These are phyloP conservation scores for Channallabes apus DNA, from an alignment of 2,797 vertebrate species.

Conservation along the genomic window DNA sequence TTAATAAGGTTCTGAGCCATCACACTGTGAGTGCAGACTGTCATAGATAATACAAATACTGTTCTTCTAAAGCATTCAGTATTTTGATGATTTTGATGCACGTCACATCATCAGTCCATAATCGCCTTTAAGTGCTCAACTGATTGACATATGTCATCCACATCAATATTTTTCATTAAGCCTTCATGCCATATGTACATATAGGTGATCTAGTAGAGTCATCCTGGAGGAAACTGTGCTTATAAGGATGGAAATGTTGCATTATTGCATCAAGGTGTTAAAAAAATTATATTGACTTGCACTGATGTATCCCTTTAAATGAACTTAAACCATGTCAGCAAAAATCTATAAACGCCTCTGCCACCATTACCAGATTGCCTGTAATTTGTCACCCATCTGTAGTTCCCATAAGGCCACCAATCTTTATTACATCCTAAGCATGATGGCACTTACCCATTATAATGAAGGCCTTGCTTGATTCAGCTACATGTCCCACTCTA, in stretches of 20 bases:
- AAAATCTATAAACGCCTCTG: neutral
- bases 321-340: neutral
- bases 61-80: neutral
- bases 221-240: neutral
- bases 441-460: slow-evolving; percentile 4
- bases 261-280: neutral
- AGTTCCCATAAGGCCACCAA: neutral
- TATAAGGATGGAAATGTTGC: neutral
- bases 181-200: neutral
- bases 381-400: neutral
- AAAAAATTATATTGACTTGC: neutral
- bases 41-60: neutral
- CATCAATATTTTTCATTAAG: neutral
- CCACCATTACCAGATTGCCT: neutral
- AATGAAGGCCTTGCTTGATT: slow-evolving; percentile 26
- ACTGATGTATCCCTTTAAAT: neutral
- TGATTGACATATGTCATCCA: neutral
- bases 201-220: neutral
- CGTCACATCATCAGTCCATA: neutral
- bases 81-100: neutral
- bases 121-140: neutral
- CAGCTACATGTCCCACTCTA: slow-evolving; percentile 12
- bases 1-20: neutral
- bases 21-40: neutral
- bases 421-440: neutral